phyloP scores from a whole-genome alignment of 2,888 invertebrate genomes.

The Meliscaeva auricollis region DNA sequence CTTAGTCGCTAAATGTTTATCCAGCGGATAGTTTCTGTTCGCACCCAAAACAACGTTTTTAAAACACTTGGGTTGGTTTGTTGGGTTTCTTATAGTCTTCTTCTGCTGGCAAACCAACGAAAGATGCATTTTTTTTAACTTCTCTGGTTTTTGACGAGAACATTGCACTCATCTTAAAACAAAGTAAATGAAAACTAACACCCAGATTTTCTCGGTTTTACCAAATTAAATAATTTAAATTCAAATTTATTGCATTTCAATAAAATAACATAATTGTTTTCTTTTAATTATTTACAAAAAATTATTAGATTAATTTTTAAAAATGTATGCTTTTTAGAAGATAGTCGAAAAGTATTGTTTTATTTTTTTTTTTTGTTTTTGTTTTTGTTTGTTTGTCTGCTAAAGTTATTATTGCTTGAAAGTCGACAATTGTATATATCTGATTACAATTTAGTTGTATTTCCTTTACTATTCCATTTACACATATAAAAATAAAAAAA shows the following conservation, averaged over 20 bases:
- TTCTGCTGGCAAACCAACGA: no score
- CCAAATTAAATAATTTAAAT: slow-evolving; percentile 62
- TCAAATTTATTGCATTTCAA: slow-evolving; percentile 63
- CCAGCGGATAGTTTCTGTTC: no score
- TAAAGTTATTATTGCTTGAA: slow-evolving; percentile 51
- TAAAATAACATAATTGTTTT: slow-evolving; percentile 59
- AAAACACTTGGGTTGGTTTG: no score
- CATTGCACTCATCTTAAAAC: no score
- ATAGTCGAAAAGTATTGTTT: slow-evolving; percentile 32
- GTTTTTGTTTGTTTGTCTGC: slow-evolving; percentile 61
- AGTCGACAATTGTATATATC: slow-evolving; percentile 39
- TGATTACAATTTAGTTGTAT: slow-evolving; percentile 31
- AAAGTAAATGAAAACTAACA: neutral
- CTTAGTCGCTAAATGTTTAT: no score
- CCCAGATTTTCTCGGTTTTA: slow-evolving; percentile 4
- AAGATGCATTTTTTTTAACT: no score
- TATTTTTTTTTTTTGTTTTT: slow-evolving; percentile 27
- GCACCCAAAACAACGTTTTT: no score
- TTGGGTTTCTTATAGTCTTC: no score
- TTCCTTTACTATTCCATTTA: neutral
- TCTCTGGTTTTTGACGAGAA: no score
- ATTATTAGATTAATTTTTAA: slow-evolving; percentile 56
- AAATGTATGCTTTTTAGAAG: slow-evolving; percentile 63
- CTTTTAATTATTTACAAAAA: slow-evolving; percentile 61
- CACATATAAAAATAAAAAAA: slow-evolving; percentile 29